Percentiles rank a stretch among this genome's conserved stretches.
Conservation (phyloP, 2,797 vertebrate genomes). For the Pantherophis vulpinus region DNA sequence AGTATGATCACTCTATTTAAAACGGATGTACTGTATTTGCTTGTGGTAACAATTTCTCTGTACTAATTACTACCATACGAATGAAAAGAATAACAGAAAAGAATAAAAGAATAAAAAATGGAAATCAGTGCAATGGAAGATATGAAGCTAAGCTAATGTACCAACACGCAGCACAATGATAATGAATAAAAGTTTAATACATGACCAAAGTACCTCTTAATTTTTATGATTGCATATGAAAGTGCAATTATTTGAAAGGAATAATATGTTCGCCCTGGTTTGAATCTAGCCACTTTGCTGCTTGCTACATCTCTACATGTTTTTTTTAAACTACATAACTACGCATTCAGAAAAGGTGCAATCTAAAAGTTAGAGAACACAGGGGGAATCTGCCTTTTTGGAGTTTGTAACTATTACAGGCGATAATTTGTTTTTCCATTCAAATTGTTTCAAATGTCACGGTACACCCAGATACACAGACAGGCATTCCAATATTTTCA, state of each 20-base stretch:
- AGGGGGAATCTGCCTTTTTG: not conserved
- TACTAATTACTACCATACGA: not conserved
- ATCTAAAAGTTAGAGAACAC: not conserved
- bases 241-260: not conserved
- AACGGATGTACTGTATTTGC: not conserved
- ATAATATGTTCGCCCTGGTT: not conserved
- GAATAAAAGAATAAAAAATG: not conserved
- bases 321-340: not conserved
- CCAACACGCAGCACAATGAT: not conserved
- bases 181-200: not conserved
- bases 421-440: not conserved
- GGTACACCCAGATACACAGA: not conserved
- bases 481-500: conserved; percentile 15
- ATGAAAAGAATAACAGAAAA: not conserved
- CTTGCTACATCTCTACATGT: not conserved
- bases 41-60: not conserved
- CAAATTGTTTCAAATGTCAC: not conserved
- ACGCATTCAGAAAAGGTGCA: not conserved
- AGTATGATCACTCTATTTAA: not conserved
- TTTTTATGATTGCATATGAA: not conserved
- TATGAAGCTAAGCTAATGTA: not conserved
- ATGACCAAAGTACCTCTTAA: not conserved
- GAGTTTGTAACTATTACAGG: not conserved
- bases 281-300: not conserved
- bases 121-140: not conserved